Evolutionary conservation across 1,140 invertebrate genomes (phyloP), one percentile per base, ranked within the genome.

Genomic region (Drosophila ogumai): DNA sequence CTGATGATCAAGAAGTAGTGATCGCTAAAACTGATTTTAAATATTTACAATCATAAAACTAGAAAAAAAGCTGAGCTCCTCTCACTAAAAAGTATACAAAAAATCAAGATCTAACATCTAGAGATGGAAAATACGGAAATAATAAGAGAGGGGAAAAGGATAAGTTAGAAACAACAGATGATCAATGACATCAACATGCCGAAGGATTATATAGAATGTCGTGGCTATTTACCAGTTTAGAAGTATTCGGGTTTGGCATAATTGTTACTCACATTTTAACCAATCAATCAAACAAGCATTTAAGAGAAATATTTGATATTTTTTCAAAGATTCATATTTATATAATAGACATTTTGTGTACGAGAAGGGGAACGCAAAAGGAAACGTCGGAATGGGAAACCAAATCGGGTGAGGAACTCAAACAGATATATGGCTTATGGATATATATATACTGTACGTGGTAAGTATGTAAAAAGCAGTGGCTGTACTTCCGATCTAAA

Each of bases 221-320:
- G 41, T 73, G 65, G 57, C 72, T 85, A 90, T 66, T 81, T 90
- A 87, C 85, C 84, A 72, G 72, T 84, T 77, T 49, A 60, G 54
- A 64, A 88, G 80, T 79, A 78, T 80, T 75, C 49, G 56, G 85
- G 71, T 74, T 75, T 88, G 85, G 75, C 87, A 85, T 90, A 90
- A 78, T 90, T 84, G 74, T 92, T 92, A 92, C 91, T 92, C 91
- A 92, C 91, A 92, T 92, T 92, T 92, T 60, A 86, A 92, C 91
- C 91, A 92, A 92, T 91, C 91, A 92, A 92, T 92, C 91, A 92
- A 92, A 92, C 91, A 92, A 92, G 91, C 91, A 91, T 77, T 87
- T 91, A 92, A 92, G 82, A 92, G 84, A 92, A 90, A 90, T 90
- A 73, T 81, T 88, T 91, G 75, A 88, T 90, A 82, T 86, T 79